phyloP scores from a whole-genome alignment of 2,113 vertebrate genomes.

The Solea senegalensis region DNA sequence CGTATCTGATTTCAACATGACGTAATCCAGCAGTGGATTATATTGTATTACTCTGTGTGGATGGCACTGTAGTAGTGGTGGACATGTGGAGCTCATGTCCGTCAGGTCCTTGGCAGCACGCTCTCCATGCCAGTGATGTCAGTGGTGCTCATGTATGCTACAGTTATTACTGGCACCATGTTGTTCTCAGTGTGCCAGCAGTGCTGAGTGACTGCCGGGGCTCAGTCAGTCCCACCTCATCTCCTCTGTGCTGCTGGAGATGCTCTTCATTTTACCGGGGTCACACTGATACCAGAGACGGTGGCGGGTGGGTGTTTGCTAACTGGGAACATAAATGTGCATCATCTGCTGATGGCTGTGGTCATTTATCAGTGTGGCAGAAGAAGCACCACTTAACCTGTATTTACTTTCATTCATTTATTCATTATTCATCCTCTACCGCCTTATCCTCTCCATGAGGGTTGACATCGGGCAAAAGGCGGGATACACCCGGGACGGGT shows the following conservation, averaged over 20 bases:
- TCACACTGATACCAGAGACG: slow-evolving; percentile 43
- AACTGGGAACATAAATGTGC: slow-evolving; percentile 30
- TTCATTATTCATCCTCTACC: too few species aligned
- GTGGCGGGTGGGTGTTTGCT: neutral
- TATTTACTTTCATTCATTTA: neutral
- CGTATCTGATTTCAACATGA: neutral
- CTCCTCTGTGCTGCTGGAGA: slow-evolving; percentile 24
- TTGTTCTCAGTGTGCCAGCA: slow-evolving; percentile 40
- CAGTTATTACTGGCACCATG: slow-evolving; percentile 40
- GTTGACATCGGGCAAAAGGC: too few species aligned
- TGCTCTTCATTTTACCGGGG: slow-evolving; percentile 38
- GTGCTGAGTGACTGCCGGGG: slow-evolving; percentile 10
- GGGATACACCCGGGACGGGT: too few species aligned
- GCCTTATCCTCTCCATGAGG: too few species aligned
- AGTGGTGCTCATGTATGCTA: slow-evolving; percentile 6
- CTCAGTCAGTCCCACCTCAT: slow-evolving; percentile 14
- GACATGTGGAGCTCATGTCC: neutral
- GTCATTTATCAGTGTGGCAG: neutral
- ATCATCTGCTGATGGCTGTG: slow-evolving; percentile 21
- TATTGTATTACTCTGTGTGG: neutral
- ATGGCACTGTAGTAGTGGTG: neutral
- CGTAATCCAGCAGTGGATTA: neutral
- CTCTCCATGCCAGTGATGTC: slow-evolving; percentile 28
- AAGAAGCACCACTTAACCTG: neutral
- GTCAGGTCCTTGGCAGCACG: slow-evolving; percentile 6